Evolutionary conservation across 1,140 invertebrate genomes (phyloP), one percentile per base, ranked within the genome.

Genomic region (Pygmarrhopalites habei): DNA sequence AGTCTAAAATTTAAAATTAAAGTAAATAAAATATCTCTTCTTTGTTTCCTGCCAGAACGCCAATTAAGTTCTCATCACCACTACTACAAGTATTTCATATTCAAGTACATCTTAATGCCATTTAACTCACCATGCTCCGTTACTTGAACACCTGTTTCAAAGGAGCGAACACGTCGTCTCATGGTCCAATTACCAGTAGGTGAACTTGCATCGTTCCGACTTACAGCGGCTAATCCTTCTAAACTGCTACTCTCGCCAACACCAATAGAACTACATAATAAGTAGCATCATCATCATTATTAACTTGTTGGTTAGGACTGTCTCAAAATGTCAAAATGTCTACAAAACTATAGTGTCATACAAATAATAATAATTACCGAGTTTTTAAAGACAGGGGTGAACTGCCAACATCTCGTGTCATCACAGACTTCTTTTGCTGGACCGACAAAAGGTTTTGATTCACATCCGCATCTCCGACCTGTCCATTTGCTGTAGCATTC

Each of bases 391-490:
- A 77, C 61, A 79, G 78, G 68, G 82, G 78, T 35, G 79, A 79
- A 49, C 84, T 78, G 2, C 83, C 84, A 59, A 85, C 77, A 72
- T 85, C 83, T 68, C 86, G 74, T 0, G 84, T 88, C 43, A 85
- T 71, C 26, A 84, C 79, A 29, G 78, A 77, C 69, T 85, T 87
- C 68, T 65, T 68, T 21, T 70, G 69, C 53, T 26, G 63, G 47
- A 39, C 35, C 46, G 49, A 10, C 7, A 52, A 3, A 15, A 52
- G 3, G n/a, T 52, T 52, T n/a, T 52, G 49, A 23, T 52, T 52
- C 7, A 52, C 49, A 28, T 47, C 35, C 5, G 23, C 14, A 28
- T 47, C 35, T 21, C 53, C 28, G 35, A 56, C n/a, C 12, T 67
- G 69, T 35, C 58, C 65, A 49, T 74, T 72, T 21, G 15, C 5